Evolutionary conservation across 2,888 invertebrate species (phyloP).

Genomic region (Tetropium fuscum): DNA sequence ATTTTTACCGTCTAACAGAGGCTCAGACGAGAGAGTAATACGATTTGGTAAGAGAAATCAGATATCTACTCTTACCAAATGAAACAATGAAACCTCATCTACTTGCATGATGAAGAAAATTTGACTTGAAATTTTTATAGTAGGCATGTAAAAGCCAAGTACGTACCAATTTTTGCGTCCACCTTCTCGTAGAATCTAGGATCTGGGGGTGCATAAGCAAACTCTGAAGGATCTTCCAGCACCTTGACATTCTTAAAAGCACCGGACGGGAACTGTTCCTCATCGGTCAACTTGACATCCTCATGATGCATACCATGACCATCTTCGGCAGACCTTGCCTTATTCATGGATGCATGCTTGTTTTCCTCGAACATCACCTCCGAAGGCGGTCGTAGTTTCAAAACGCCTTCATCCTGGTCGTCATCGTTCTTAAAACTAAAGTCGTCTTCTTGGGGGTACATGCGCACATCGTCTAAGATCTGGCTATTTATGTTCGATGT

Average conservation of each 20-base stretch:
- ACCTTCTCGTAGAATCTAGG: slow-evolving; percentile 58
- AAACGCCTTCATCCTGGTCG: slow-evolving; percentile 29
- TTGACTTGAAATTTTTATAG: no score
- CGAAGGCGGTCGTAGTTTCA: slow-evolving; percentile 8
- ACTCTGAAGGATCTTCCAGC: slow-evolving; percentile 57
- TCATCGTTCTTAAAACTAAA: slow-evolving; percentile 51
- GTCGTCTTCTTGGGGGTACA: slow-evolving; percentile 50
- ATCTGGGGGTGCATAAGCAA: slow-evolving; percentile 63
- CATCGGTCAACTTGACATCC: slow-evolving; percentile 18
- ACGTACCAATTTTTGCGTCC: slow-evolving; percentile 18
- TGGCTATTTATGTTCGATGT: slow-evolving; percentile 20
- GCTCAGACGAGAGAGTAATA: no score
- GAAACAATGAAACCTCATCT: no score
- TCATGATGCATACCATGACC: slow-evolving; percentile 20
- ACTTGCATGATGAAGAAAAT: no score
- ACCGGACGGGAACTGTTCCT: slow-evolving; percentile 39
- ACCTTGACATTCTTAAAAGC: slow-evolving; percentile 44
- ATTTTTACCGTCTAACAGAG: no score
- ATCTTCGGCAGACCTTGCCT: slow-evolving; percentile 4
- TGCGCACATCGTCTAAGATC: slow-evolving; percentile 37
- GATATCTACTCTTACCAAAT: no score
- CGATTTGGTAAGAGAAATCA: no score
- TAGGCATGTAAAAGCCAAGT: background rate
- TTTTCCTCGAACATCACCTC: slow-evolving; percentile 14
- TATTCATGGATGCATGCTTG: slow-evolving; percentile 5